Base-by-base conservation (phyloP, 37 sponge, comb jelly and placozoan species). In the Corticium candelabrum region DNA sequence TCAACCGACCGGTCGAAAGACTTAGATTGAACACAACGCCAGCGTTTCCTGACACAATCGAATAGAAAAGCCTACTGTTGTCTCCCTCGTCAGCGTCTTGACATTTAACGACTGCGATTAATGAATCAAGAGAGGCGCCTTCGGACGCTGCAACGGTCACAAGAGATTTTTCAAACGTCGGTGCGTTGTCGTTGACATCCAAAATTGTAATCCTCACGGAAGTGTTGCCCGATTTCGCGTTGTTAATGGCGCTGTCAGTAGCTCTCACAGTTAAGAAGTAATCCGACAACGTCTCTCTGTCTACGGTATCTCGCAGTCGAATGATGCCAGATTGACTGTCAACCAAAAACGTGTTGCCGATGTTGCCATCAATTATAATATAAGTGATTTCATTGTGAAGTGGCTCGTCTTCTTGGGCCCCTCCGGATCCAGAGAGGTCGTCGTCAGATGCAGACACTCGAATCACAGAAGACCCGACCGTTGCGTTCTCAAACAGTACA, bases 321-420 rank as follows among this genome's bases (percentile, higher is more conserved):
- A 90, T 87, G 3, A 77, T 40, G 1, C 91, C 91, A 40, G 77
- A 78, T 31, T 41, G 33, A 31, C 85, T 36, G 30, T 90, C 78
- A 1, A 90, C 81, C 56, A 78, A 86, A 37, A 87, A 90, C 34
- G 74, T 76, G 39, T 87, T 77, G 41, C 81, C 80, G 40, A 71
- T 70, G 74, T 90, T 84, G 7, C 87, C 91, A 38, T 37, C 79
- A 21, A 38, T 2, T 3, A 90, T 87, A 31, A 77, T 30, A 39
- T 90, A 90, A 3, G 73, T 37, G n/a, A 90, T 5, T 37, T 87
- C 21, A 50, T 11, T 27, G n/a, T n/a, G n/a, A n/a, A n/a, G n/a
- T n/a, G n/a, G n/a, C n/a, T n/a, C n/a, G n/a, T n/a, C n/a, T n/a
- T n/a, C n/a, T n/a, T n/a, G n/a, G n/a, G n/a, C 5, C 56, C 11